Evolutionary conservation across 2,797 vertebrate genomes (phyloP), one percentile per base, ranked within the genome.

Genomic region (Gallinago stenura): DNA sequence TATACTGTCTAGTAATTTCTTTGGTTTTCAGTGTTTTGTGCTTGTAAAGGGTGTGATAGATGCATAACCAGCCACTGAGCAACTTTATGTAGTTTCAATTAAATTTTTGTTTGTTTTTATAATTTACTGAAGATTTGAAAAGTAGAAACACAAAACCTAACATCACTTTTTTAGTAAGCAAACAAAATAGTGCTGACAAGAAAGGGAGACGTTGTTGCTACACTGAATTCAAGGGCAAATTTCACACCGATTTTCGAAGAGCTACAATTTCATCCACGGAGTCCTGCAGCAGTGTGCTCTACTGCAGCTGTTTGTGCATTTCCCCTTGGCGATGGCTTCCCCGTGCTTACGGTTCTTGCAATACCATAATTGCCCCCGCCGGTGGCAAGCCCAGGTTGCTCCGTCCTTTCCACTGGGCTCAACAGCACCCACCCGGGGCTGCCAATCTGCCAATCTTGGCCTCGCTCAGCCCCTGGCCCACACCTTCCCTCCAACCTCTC

Each of bases 401-500:
- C 61, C n/a, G 51, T 75, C 30, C 46, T 20, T 16, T 4, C 1
- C 6, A 4, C 12, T 4, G 15, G 37, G 41, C 17, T 85, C 16
- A 6, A 9, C 31, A 80, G 21, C 24, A 83, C 10, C 69, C 15
- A 19, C 5, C 7, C 35, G 45, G 12, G 12, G 28, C n/a, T 66
- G 25, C 4, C 7, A 31, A 54, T 62, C 22, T 43, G 15, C 39
- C 39, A 39, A 39, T 39, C 39, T 45, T 73, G 43, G 8, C 35
- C 43, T 53, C 7, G 8, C 50, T 62, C 61, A 76, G 46, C 26
- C 70, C 15, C 54, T 39, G 39, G 9, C 15, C 39, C 28, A 31
- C 25, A 48, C 16, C 45, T 72, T 22, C 45, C 15, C 2, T 26
- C 41, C 0, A 0, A 18, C 6, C 6, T 7, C 19, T 89, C 4